Evolutionary conservation across 2,888 invertebrate species (phyloP).

Genomic region (Phyto melanocephala): DNA sequence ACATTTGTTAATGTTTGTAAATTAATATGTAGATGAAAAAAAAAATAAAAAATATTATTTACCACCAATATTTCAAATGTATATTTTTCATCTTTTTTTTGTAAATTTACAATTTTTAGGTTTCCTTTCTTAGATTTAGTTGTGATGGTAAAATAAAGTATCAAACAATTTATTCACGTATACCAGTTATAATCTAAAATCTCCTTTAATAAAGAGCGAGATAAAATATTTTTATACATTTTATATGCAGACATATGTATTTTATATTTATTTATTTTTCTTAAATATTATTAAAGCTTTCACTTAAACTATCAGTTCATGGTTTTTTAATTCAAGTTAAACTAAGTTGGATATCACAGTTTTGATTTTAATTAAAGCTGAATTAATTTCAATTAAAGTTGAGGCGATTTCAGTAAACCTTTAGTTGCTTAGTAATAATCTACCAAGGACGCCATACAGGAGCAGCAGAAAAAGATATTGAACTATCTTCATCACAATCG

Average conservation of each 20-base stretch:
- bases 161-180: no score
- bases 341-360: constrained; percentile 62
- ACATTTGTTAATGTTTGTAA: no score
- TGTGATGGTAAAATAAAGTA: no score
- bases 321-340: constrained; percentile 20
- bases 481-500: constrained; percentile 61
- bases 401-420: constrained; percentile 10
- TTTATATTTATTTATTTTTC: constrained; percentile 8
- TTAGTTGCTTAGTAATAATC: background rate
- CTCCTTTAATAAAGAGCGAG: background rate
- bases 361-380: constrained; percentile 49
- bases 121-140: no score
- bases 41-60: no score
- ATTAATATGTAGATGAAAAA: no score
- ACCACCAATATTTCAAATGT: no score
- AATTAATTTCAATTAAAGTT: constrained; percentile 50
- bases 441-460: constrained; percentile 66
- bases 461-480: constrained; percentile 58
- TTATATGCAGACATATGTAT: background rate
- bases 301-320: constrained; percentile 33
- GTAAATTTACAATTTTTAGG: no score
- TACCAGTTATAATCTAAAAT: no score
- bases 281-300: constrained; percentile 65
- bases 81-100: no score
- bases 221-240: background rate